Conservation (phyloP, 2,113 vertebrate species). For the Urocolius indicus region DNA sequence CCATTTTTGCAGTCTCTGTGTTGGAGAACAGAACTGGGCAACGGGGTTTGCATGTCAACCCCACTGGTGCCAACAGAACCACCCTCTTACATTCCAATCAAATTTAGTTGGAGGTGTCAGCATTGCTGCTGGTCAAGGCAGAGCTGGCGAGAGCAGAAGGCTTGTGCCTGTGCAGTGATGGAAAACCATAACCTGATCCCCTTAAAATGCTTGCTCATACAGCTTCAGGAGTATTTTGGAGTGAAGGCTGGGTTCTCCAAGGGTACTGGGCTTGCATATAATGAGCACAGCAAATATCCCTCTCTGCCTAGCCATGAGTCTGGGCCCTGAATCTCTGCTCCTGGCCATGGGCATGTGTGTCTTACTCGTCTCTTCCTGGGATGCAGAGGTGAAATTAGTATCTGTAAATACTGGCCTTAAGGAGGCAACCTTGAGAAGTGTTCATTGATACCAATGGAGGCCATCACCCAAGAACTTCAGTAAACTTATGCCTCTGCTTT, state of each 20-base stretch:
- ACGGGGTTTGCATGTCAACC: accelerated
- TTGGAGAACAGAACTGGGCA: not conserved
- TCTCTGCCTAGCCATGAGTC: not conserved
- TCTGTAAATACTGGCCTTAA: not conserved
- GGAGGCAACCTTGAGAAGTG: not conserved
- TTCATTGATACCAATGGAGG: not conserved
- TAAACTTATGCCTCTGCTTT: not conserved
- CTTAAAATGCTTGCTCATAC: not conserved
- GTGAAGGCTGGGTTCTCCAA: not conserved
- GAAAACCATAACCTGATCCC: not conserved
- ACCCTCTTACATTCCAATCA: not conserved
- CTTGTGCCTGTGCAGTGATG: not conserved
- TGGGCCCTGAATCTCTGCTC: not conserved
- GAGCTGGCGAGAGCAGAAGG: not conserved
- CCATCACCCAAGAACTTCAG: not conserved
- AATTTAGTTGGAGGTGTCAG: not conserved
- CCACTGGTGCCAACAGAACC: accelerated
- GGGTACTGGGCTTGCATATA: not conserved
- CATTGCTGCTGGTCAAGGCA: not conserved
- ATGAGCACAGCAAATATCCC: not conserved
- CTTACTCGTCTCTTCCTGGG: not conserved
- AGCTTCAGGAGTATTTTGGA: not conserved
- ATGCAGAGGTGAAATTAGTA: not conserved
- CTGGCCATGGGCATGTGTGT: not conserved
- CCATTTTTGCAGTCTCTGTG: not conserved